Conservation (phyloP, 2,113 vertebrate genomes). For the Alethe diademata region DNA sequence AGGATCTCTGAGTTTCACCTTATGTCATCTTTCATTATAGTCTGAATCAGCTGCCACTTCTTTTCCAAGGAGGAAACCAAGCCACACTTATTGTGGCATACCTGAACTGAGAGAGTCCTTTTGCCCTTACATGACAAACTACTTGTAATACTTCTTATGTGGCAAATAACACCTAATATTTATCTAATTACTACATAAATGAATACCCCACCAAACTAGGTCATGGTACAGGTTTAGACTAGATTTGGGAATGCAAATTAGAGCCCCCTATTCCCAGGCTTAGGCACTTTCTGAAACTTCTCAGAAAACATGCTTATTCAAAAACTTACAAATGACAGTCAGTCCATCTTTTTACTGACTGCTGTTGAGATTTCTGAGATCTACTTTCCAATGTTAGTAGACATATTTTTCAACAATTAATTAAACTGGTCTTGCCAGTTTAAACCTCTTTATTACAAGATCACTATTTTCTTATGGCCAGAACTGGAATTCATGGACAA, state of each 20-base stretch:
- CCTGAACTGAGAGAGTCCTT: neutral
- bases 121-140: neutral
- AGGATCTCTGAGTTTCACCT: neutral
- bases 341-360: neutral
- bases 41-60: neutral
- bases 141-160: neutral
- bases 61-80: neutral
- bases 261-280: neutral
- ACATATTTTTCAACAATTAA: neutral
- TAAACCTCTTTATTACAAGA: neutral
- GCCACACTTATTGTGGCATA: neutral
- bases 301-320: neutral
- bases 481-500: neutral
- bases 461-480: neutral
- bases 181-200: neutral
- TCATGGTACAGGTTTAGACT: neutral
- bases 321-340: neutral
- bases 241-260: neutral
- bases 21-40: neutral
- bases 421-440: neutral
- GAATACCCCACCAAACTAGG: neutral
- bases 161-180: neutral
- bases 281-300: neutral
- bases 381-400: neutral
- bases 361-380: neutral